Percentiles rank a stretch among this genome's conserved stretches.
Conservation (phyloP, 2,888 invertebrate genomes). For the Metacarcinus magister region DNA sequence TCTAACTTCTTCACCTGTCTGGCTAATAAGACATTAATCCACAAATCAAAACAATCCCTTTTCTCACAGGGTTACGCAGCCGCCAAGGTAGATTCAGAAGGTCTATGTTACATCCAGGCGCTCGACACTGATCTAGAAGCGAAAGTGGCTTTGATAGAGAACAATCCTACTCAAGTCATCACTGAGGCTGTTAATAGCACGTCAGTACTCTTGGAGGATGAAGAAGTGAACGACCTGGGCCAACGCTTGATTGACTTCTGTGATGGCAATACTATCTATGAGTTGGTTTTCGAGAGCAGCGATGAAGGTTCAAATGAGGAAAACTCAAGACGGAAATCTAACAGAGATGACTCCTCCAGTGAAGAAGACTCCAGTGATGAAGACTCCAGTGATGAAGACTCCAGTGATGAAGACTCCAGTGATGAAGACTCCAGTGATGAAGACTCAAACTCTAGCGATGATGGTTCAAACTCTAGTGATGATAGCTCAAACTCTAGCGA, state of each 20-base stretch:
- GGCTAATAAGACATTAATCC: not conserved
- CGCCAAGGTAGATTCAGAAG: constrained; percentile 20
- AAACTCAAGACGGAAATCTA: not conserved
- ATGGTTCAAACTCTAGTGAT: not conserved
- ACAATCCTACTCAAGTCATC: not conserved
- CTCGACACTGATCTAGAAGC: constrained; percentile 16
- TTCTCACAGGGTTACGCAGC: constrained; percentile 44
- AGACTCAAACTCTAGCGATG: no score
- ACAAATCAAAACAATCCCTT: not conserved
- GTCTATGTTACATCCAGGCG: constrained; percentile 40
- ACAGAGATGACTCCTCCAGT: not conserved
- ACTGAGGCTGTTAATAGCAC: not conserved
- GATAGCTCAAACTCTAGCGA: not conserved
- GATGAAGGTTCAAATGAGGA: not conserved
- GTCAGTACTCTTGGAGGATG: not conserved
- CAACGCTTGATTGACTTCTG: not conserved
- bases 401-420: not conserved
- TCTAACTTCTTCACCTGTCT: not conserved
- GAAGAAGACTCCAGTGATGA: not conserved
- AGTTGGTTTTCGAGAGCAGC: not conserved
- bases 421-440: not conserved
- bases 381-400: not conserved
- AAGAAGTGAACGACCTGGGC: not conserved
- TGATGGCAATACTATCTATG: not conserved
- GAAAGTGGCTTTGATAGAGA: not conserved